Base-by-base conservation (phyloP, 2,113 vertebrate species). In the Hiodon alosoides region DNA sequence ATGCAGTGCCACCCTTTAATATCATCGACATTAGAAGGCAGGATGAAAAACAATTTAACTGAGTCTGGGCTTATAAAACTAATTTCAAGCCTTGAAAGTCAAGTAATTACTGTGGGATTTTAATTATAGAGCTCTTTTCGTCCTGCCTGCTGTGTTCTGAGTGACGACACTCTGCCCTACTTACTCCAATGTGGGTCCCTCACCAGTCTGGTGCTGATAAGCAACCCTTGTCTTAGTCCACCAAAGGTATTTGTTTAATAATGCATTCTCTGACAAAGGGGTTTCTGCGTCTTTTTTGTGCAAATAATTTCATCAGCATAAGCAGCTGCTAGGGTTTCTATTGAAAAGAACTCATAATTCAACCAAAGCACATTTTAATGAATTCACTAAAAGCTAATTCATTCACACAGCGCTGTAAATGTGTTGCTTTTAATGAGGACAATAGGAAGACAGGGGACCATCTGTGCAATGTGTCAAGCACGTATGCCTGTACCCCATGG, bases 1-100 rank as follows among this genome's bases (percentile, higher is more conserved):
- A 31, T 31, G 31, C 55, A 60, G 57, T 31, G 9, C 55, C 17
- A 9, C 31, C 14, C 50, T 72, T 16, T 60, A 48, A 72, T 47
- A 72, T 72, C 48, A 31, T 47, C 54, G 59, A 11, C 57, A 51
- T 72, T 61, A 61, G 7, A 61, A 58, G 69, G n/a, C 64, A 9
- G 14, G 60, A 74, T 67, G 67, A 79, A 82, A 84, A 79, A 76
- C 74, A 81, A 78, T 82, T 82, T 79, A 69, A 69, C 76, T 71
- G 80, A 72, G 78, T 67, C 72, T 58, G 31, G 69, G 76, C 77
- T 77, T 65, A 16, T 48, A 78, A 84, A 82, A 79, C 76, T 78
- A 62, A 77, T 81, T 79, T 79, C 81, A 78, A 84, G 79, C 77
- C 69, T 72, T 81, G 77, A 84, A 84, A 81, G 80, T 75, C 74